Conservation (phyloP, 2,888 invertebrate genomes). For the Eupeodes latifasciatus region DNA sequence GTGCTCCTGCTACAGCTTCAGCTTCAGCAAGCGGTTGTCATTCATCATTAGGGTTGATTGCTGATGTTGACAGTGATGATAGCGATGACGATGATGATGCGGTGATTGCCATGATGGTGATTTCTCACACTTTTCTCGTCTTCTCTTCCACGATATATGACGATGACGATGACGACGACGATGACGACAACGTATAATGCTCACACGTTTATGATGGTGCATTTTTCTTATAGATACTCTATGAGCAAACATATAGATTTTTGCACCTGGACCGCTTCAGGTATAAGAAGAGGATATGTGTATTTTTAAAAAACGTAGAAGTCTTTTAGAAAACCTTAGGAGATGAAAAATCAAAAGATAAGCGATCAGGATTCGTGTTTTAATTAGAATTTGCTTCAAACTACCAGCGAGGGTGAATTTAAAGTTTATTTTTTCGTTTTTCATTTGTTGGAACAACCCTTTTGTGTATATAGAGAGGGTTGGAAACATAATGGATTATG, state of each 20-base stretch:
- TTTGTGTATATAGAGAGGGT: background rate
- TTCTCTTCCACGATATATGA: background rate
- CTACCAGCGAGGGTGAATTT: conserved; percentile 30
- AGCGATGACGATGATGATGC: conserved; percentile 73
- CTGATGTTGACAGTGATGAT: conserved; percentile 74
- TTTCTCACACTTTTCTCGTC: conserved; percentile 29
- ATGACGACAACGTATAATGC: background rate
- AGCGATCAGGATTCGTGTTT: conserved; percentile 75
- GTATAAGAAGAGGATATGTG: too few relatives aligned
- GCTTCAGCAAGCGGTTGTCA: conserved; percentile 54
- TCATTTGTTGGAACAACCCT: conserved; percentile 19
- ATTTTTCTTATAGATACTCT: conserved; percentile 2
- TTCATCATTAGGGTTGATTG: conserved; percentile 74
- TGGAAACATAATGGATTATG: conserved; percentile 35
- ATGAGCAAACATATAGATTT: conserved; percentile 36
- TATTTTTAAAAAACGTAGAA: background rate
- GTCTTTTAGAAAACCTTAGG: conserved; percentile 47
- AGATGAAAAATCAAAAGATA: conserved; percentile 71
- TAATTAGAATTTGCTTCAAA: conserved; percentile 70
- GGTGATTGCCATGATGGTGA: conserved; percentile 70
- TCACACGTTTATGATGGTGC: conserved; percentile 19
- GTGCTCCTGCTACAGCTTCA: background rate
- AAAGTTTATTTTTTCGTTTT: background rate
- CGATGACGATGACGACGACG: too few relatives aligned
- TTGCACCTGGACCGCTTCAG: conserved; percentile 44